Evolutionary conservation across 2,888 invertebrate species (phyloP).

Genomic region (Agrochola macilenta): DNA sequence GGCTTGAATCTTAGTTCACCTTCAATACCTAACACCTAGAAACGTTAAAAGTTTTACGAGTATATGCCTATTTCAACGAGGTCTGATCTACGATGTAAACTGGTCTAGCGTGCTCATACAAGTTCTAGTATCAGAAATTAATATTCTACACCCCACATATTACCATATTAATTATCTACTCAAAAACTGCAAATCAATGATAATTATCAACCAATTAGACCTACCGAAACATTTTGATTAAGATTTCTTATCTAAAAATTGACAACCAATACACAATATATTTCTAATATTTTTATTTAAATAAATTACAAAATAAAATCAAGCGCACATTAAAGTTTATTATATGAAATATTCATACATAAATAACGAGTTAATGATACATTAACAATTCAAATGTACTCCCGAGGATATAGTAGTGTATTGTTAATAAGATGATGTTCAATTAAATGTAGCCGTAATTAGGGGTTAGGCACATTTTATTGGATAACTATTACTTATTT

Average conservation of each 20-base stretch:
- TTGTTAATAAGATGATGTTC: conserved; percentile 75
- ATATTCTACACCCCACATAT: conserved; percentile 29
- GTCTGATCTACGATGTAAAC: conserved; percentile 31
- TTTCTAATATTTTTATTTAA: conserved; percentile 23
- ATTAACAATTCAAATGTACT: conserved; percentile 75
- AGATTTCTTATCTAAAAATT: conserved; percentile 48
- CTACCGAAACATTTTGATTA: conserved; percentile 37
- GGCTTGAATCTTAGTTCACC: not conserved
- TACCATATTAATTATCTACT: conserved; percentile 33
- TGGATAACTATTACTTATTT: conserved; percentile 72
- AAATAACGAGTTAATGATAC: conserved; percentile 57
- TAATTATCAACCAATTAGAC: conserved; percentile 47
- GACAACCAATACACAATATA: conserved; percentile 30
- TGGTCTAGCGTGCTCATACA: conserved; percentile 17
- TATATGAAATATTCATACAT: conserved; percentile 45
- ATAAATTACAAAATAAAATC: conserved; percentile 37
- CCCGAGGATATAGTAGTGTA: conserved; percentile 68
- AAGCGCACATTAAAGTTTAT: conserved; percentile 36
- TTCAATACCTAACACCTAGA: not conserved
- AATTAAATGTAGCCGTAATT: conserved; percentile 78
- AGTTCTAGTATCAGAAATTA: conserved; percentile 19
- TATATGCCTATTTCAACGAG: not conserved
- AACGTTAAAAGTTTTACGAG: not conserved
- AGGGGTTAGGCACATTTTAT: conserved; percentile 76
- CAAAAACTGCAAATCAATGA: conserved; percentile 37